These are phyloP conservation scores for Rhabdomys pumilio DNA, from an alignment of 2,797 vertebrate genomes.

Conservation along the genomic window DNA sequence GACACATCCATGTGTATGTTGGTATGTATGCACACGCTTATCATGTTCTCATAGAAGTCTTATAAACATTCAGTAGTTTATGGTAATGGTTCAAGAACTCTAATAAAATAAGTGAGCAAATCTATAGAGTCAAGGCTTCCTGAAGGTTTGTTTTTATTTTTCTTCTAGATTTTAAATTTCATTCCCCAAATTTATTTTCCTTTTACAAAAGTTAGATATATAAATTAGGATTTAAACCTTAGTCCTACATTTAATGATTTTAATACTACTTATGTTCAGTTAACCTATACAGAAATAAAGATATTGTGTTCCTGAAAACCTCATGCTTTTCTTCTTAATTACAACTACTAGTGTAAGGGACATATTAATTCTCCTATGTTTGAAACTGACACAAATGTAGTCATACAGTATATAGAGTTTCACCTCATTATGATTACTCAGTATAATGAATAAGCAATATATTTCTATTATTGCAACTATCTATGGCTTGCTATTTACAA, in stretches of 20 bases:
- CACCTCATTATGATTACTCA: background rate
- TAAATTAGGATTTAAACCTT: background rate
- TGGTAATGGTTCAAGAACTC: background rate
- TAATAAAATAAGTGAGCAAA: background rate
- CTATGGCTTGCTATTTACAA: background rate
- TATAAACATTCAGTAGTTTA: background rate
- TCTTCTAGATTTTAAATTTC: background rate
- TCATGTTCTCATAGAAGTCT: background rate
- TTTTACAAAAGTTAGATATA: background rate
- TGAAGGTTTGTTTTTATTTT: background rate
- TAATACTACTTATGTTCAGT: background rate
- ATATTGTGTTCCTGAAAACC: fast-evolving
- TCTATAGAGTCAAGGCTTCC: background rate
- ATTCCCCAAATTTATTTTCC: background rate
- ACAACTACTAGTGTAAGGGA: too few species aligned
- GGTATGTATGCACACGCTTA: background rate
- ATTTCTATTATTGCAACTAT: background rate
- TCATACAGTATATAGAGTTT: background rate
- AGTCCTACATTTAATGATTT: background rate
- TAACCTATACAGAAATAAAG: background rate
- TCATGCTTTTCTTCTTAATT: background rate
- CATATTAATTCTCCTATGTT: background rate
- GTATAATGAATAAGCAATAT: background rate
- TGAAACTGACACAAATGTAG: background rate
- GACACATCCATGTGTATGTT: too few species aligned